Percentiles rank a stretch among this genome's conserved stretches.
phyloP scores from a whole-genome alignment of 1,140 invertebrate genomes.

The Globodera rostochiensis region DNA sequence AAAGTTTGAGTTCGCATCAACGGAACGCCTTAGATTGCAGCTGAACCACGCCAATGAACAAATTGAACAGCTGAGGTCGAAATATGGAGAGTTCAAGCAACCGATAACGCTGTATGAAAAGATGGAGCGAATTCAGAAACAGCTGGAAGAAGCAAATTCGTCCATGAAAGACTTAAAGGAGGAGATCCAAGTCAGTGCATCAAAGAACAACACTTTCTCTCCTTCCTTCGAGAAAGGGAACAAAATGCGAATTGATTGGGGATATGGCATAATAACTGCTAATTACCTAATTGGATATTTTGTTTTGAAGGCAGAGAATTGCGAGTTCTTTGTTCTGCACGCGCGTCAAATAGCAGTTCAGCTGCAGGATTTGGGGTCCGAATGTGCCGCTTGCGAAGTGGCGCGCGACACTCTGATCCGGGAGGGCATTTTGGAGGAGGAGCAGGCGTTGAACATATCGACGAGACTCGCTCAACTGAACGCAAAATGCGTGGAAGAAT shows the following conservation, averaged over 20 bases:
- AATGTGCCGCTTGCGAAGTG: conserved; percentile 47
- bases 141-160: conserved; percentile 50
- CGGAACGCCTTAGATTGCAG: conserved; percentile 55
- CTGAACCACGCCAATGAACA: conserved; percentile 56
- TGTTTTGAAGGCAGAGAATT: conserved; percentile 51
- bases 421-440: conserved; percentile 53
- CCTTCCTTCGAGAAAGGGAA: too few species aligned
- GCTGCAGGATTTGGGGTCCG: conserved; percentile 32
- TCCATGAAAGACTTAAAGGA: conserved; percentile 52
- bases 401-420: conserved; percentile 50
- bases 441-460: conserved; percentile 41
- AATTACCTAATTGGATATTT: neutral
- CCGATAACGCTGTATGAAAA: conserved; percentile 55
- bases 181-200: conserved; percentile 7
- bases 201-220: conserved; percentile 7
- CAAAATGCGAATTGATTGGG: too few species aligned
- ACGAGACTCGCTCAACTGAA: conserved; percentile 28
- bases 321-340: conserved; percentile 53
- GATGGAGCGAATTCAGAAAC: conserved; percentile 45
- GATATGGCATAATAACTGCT: too few species aligned
- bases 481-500: conserved; percentile 36
- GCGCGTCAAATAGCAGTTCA: conserved; percentile 42
- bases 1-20: conserved; percentile 51
- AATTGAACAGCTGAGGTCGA: conserved; percentile 49
- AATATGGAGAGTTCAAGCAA: conserved; percentile 60